Evolutionary conservation across 2,113 vertebrate genomes (phyloP).

Genomic region (Phrynocephalus versicolor): DNA sequence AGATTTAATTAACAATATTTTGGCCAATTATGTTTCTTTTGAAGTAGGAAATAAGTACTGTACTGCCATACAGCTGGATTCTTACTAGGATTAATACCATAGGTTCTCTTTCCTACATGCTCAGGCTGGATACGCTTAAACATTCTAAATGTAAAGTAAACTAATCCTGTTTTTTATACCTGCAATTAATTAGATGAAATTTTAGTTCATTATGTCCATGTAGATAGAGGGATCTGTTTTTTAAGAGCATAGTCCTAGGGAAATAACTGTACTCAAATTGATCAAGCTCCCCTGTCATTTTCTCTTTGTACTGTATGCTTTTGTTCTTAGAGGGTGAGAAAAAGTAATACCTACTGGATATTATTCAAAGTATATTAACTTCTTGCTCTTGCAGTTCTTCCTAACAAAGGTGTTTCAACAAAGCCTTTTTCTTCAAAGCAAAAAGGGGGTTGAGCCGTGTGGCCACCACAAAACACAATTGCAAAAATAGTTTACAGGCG

Average conservation of each 20-base stretch:
- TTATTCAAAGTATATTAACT: not conserved
- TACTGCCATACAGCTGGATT: not conserved
- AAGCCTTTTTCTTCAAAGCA: not conserved
- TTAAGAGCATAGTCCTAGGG: not conserved
- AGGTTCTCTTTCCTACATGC: not conserved
- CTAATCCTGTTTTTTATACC: not conserved
- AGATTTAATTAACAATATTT: not conserved
- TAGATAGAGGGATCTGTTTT: not conserved
- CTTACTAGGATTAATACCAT: not conserved
- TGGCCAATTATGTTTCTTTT: not conserved
- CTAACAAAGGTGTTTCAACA: not conserved
- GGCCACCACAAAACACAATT: too few species aligned
- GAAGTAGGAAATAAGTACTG: not conserved
- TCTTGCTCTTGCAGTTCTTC: not conserved
- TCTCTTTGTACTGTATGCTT: not conserved
- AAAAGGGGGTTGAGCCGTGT: too few species aligned
- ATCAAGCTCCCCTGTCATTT: not conserved
- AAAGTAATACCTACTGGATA: not conserved
- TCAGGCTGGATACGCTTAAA: not conserved
- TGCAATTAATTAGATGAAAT: not conserved
- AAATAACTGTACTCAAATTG: not conserved
- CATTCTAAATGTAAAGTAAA: not conserved
- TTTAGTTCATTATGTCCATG: not conserved
- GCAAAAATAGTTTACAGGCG: too few species aligned
- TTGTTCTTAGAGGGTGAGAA: not conserved